Base-by-base conservation (phyloP, 2,797 vertebrate genomes). In the Cynodonichthys magdalenae region DNA sequence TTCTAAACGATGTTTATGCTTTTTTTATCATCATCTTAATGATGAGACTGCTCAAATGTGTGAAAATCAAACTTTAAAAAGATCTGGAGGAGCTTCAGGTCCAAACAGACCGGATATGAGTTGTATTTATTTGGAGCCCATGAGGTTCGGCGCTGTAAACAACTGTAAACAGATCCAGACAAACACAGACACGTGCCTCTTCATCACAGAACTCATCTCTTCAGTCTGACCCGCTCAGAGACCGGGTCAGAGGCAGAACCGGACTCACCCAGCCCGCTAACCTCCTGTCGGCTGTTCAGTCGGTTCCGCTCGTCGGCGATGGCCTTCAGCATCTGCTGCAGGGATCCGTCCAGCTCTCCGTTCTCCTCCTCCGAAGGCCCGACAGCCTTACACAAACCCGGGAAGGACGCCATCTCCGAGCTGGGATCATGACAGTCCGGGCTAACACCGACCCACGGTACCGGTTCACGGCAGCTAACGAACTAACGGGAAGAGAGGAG, bases 261-360 rank as follows among this genome's bases (percentile, higher is more conserved):
- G 45, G 3, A 42, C 65, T 91, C 78, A 94, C 93, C 92, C 4
- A 94, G 69, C 7, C 92, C 93, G 73, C 92, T 92, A 47, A 89
- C 67, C 81, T 94, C 92, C 84, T 94, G 93, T 0, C 91, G 84
- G 59, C 81, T n/a, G 78, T 63, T 92, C 15, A 94, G 88, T 15
- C 93, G 90, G 89, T 74, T 92, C 77, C 93, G 71, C 68, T 94
- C 93, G 74, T 94, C 93, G 41, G 90, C 69, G 75, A 94, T 94
- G 63, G 90, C 92, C 86, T 94, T 93, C 81, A 94, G 89, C 93
- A 94, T 94, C 78, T 93, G 81, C 84, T 89, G 91, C 79, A 94
- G 86, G 11, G 93, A 94, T 0, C 86, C 92, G 84, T 94, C 92
- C 89, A 64, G 80, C 11, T 93, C 93, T 51, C 76, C 91, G 83